Evolutionary conservation across 2,113 vertebrate species (phyloP).

Genomic region (Cranoglanis bouderius): DNA sequence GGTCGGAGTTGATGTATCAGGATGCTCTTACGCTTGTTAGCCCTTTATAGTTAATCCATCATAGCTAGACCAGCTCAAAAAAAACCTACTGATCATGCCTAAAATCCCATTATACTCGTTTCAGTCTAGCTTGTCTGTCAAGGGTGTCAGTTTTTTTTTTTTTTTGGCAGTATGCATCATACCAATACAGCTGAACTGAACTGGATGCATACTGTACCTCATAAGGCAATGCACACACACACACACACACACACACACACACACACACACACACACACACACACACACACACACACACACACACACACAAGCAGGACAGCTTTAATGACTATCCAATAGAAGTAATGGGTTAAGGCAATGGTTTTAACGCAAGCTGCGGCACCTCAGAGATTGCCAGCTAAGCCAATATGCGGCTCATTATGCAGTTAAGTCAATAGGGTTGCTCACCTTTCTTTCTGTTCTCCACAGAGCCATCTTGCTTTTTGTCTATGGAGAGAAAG

Average conservation of each 20-base stretch:
- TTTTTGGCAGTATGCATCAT: background rate
- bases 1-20: background rate
- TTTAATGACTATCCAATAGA: conserved; percentile 52
- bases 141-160: background rate
- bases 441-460: conserved; percentile 96
- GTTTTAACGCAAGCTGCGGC: conserved; percentile 37
- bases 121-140: background rate
- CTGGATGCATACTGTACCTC: background rate
- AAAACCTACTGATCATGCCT: background rate
- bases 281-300: background rate
- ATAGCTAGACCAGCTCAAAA: background rate
- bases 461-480: conserved; percentile 93
- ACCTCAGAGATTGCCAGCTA: conserved; percentile 41
- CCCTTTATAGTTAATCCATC: background rate
- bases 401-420: conserved; percentile 46
- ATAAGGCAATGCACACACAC: background rate
- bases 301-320: background rate
- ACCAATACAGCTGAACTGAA: background rate
- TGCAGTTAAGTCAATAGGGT: conserved; percentile 43
- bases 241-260: background rate
- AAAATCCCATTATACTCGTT: background rate
- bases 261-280: background rate
- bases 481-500: conserved; percentile 83
- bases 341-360: conserved; percentile 50
- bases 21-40: background rate